These are phyloP conservation scores for Sebastes fasciatus DNA, from an alignment of 2,113 vertebrate species.

Conservation along the genomic window DNA sequence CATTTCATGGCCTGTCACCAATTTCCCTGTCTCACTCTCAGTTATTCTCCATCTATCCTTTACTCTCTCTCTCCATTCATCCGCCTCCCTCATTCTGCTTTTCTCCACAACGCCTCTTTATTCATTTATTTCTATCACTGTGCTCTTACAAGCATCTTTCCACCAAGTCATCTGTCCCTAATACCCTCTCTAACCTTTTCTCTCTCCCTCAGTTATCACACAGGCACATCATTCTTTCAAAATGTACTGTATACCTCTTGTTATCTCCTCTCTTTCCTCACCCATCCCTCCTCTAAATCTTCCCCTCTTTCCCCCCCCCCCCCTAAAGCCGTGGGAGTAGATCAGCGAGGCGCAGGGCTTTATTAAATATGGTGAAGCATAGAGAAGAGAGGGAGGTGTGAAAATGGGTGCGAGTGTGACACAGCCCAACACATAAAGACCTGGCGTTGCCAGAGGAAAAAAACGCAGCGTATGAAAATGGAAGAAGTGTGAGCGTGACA, in stretches of 20 bases:
- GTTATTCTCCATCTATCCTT: slow-evolving; percentile 34
- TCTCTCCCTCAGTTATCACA: slow-evolving; percentile 15
- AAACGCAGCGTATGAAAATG: slow-evolving; percentile 43
- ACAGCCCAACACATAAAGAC: slow-evolving; percentile 32
- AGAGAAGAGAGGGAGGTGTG: slow-evolving; percentile 58
- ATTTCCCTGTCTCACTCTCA: slow-evolving; percentile 41
- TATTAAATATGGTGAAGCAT: slow-evolving; percentile 59
- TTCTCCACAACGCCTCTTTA: slow-evolving; percentile 9
- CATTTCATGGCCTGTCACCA: slow-evolving; percentile 63
- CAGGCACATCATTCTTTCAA: slow-evolving; percentile 17
- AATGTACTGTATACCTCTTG: not conserved
- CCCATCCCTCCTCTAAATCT: not conserved
- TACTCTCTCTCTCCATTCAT: slow-evolving; percentile 21
- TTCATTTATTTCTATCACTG: slow-evolving; percentile 27
- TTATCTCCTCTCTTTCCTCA: not conserved
- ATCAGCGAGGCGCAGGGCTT: slow-evolving; percentile 21
- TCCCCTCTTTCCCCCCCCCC: not conserved
- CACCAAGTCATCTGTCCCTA: slow-evolving; percentile 33
- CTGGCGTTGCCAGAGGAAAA: slow-evolving; percentile 2
- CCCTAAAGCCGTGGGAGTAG: slow-evolving; percentile 13
- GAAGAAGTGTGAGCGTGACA: slow-evolving; percentile 32
- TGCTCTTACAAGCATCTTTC: slow-evolving; percentile 26
- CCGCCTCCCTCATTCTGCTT: not conserved
- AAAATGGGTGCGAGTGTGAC: slow-evolving; percentile 35
- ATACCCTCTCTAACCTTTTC: slow-evolving; percentile 29